phyloP scores from a whole-genome alignment of 2,113 vertebrate genomes.

The Bos javanicus region DNA sequence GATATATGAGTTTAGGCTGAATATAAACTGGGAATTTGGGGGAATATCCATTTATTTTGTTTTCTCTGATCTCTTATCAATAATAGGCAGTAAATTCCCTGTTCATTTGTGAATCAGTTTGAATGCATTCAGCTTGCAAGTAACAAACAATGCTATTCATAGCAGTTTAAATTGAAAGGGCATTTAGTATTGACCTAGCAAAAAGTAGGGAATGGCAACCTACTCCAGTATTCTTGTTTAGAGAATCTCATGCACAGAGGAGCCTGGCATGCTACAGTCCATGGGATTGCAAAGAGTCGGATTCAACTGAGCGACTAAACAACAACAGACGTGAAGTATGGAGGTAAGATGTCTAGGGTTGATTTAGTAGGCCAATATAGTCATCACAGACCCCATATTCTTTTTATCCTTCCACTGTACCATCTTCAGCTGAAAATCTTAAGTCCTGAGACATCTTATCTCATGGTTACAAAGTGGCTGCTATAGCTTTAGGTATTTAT shows the following conservation, averaged over 20 bases:
- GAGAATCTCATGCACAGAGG: neutral
- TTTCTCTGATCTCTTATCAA: neutral
- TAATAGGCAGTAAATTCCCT: neutral
- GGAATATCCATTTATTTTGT: slow-evolving; percentile 1
- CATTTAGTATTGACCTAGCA: slow-evolving; percentile 18
- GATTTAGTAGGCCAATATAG: neutral
- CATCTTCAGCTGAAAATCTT: neutral
- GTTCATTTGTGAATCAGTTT: slow-evolving; percentile 3
- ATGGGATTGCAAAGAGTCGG: neutral
- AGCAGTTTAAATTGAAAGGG: neutral
- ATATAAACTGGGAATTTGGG: neutral
- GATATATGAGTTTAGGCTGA: neutral
- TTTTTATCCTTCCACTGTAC: neutral
- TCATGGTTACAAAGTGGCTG: neutral
- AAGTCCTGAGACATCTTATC: neutral
- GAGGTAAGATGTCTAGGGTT: neutral
- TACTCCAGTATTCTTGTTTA: neutral
- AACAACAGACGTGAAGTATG: neutral
- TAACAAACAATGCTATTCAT: neutral
- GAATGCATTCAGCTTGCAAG: neutral
- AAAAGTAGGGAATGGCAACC: neutral
- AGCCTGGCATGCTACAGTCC: neutral
- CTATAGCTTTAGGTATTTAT: neutral
- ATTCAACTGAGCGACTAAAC: neutral
- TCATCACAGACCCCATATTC: neutral